Evolutionary conservation across 1,140 invertebrate genomes (phyloP).

Genomic region (Diabrotica undecimpunctata): DNA sequence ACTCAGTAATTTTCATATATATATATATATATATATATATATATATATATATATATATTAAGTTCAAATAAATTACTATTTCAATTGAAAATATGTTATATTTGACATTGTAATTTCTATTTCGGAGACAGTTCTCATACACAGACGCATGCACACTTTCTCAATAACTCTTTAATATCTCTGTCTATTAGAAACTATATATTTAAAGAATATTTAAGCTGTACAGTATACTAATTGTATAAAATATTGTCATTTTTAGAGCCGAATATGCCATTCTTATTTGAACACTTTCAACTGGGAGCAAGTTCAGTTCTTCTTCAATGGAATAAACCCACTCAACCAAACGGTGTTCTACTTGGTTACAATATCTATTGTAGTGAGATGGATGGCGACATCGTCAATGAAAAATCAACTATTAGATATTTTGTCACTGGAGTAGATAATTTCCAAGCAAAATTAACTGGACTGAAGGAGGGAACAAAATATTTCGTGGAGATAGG

Average conservation of each 20-base stretch:
- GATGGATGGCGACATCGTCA: conserved; percentile 69
- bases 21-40: too few species aligned
- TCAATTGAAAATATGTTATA: too few species aligned
- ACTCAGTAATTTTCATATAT: too few species aligned
- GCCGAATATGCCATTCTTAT: conserved; percentile 75
- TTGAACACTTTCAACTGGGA: conserved; percentile 80
- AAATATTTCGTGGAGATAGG: conserved; percentile 84
- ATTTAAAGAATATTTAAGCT: too few species aligned
- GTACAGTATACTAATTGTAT: too few species aligned
- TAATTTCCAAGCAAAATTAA: conserved; percentile 75
- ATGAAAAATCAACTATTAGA: conserved; percentile 50
- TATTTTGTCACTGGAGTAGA: conserved; percentile 74
- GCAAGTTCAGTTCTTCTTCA: conserved; percentile 80
- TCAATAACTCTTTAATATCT: too few species aligned
- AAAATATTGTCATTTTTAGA: conserved; percentile 52
- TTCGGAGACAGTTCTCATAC: too few species aligned
- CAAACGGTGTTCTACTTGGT: conserved; percentile 89
- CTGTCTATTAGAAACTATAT: too few species aligned
- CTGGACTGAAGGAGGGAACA: conserved; percentile 75
- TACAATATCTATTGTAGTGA: conserved; percentile 90
- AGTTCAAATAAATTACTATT: too few species aligned
- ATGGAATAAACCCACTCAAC: conserved; percentile 89
- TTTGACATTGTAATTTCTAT: too few species aligned
- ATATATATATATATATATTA: too few species aligned
- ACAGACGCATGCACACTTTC: too few species aligned